Evolutionary conservation across 2,113 vertebrate species (phyloP).

Genomic region (Myotis davidii): DNA sequence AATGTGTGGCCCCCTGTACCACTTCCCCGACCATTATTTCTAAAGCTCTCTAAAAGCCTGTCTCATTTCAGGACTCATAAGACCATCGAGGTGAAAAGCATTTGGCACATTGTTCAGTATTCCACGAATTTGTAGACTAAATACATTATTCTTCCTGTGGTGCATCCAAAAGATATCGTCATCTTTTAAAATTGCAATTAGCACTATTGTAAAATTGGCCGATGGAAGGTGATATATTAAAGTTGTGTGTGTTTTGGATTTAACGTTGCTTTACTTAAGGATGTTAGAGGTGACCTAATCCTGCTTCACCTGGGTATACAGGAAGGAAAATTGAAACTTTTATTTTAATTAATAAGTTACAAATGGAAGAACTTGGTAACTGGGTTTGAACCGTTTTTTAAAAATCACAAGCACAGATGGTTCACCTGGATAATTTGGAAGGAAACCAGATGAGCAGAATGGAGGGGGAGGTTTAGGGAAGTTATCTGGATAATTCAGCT

Average conservation of each 20-base stretch:
- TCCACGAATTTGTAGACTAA: constrained; percentile 61
- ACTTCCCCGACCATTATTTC: neutral
- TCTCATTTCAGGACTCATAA: neutral
- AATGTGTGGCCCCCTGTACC: neutral
- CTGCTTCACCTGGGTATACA: neutral
- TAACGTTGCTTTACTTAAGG: neutral
- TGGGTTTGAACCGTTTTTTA: neutral
- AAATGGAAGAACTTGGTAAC: neutral
- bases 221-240: neutral
- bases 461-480: neutral
- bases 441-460: constrained; percentile 34
- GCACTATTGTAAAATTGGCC: constrained; percentile 20
- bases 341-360: neutral
- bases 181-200: constrained; percentile 39
- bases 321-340: neutral
- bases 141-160: constrained; percentile 60
- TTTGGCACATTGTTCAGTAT: neutral
- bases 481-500: constrained; percentile 30
- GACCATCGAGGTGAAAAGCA: neutral
- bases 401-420: constrained; percentile 38
- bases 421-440: constrained; percentile 14
- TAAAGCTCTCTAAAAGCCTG: constrained; percentile 14
- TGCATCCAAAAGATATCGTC: neutral
- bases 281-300: neutral
- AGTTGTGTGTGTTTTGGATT: neutral